Evolutionary conservation across 2,113 vertebrate species (phyloP).

Genomic region (Hyaena hyaena): DNA sequence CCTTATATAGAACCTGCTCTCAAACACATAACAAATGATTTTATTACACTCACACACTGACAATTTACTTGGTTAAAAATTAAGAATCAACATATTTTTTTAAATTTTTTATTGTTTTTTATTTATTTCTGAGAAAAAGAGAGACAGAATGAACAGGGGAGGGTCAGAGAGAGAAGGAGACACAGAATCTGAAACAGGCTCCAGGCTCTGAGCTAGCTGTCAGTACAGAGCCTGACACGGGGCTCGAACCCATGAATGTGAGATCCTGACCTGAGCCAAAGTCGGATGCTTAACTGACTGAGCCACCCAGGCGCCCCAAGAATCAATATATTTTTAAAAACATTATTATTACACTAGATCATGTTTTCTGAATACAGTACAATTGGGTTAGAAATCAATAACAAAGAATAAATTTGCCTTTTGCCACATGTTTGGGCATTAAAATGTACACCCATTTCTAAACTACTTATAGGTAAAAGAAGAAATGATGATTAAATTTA

Average conservation of each 20-base stretch:
- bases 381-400: constrained; percentile 9
- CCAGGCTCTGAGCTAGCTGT: too few species aligned
- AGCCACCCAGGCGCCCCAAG: neutral
- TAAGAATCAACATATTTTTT: neutral
- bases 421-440: neutral
- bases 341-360: neutral
- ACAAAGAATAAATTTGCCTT: neutral
- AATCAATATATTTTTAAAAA: neutral
- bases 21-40: neutral
- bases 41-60: constrained; percentile 78
- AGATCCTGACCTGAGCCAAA: too few species aligned
- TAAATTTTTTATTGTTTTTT: too few species aligned
- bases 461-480: neutral
- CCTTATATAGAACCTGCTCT: neutral
- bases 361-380: neutral
- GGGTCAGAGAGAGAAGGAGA: too few species aligned
- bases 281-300: too few species aligned
- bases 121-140: too few species aligned
- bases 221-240: too few species aligned
- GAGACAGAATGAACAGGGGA: too few species aligned
- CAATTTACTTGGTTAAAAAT: neutral
- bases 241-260: too few species aligned
- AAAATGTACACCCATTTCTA: neutral
- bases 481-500: neutral
- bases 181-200: too few species aligned